These are phyloP conservation scores for Caradrina kadenii DNA, from an alignment of 2,888 invertebrate genomes.

Conservation along the genomic window DNA sequence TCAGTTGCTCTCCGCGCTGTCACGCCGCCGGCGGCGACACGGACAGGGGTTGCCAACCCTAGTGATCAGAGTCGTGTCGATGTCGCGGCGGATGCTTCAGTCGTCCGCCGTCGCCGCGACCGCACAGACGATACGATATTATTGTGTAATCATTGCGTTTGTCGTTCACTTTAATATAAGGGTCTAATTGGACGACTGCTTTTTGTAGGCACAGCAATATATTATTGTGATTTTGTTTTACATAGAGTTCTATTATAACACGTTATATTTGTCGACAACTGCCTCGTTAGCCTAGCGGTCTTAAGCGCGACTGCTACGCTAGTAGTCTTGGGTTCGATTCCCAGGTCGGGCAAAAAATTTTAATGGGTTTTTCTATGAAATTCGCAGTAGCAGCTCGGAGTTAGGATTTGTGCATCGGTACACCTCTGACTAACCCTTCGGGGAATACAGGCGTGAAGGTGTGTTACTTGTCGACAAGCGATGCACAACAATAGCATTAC, in stretches of 20 bases:
- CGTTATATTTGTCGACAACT: no score
- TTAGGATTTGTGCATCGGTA: no score
- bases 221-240: neutral
- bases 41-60: neutral
- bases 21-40: neutral
- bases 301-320: no score
- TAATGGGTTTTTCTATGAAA: no score
- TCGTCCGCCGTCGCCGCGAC: conserved; percentile 2
- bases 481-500: no score
- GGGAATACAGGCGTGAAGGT: no score
- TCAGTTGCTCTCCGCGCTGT: neutral
- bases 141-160: neutral
- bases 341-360: no score
- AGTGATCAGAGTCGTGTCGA: neutral
- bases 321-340: no score
- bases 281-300: no score
- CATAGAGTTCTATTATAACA: neutral
- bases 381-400: no score
- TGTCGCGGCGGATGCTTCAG: neutral
- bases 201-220: neutral
- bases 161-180: neutral
- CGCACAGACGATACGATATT: neutral
- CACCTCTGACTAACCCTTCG: no score
- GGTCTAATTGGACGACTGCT: neutral
- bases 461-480: no score